Percentiles rank a stretch among this genome's conserved stretches.
Conservation (phyloP, 2,888 invertebrate genomes). For the Microctonus hyperodae region DNA sequence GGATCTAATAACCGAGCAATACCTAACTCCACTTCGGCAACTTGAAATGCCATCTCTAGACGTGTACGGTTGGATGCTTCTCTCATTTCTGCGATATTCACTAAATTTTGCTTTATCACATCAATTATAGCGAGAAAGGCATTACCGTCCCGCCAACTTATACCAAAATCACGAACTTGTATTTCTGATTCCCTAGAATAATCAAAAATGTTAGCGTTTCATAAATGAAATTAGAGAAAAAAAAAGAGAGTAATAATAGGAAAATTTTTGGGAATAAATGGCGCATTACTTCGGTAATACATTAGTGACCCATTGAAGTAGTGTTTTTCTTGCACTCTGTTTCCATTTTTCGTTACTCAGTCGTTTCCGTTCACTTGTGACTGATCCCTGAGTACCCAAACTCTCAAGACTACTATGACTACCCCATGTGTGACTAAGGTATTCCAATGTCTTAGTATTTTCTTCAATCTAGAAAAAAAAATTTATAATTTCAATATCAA, state of each 20-base stretch:
- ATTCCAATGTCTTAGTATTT: conserved; percentile 88
- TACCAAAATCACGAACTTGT: conserved; percentile 91
- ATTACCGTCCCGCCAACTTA: conserved; percentile 95
- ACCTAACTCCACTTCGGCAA: conserved; percentile 90
- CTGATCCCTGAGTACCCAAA: conserved; percentile 74
- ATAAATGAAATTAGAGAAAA: background rate
- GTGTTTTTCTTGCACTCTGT: conserved; percentile 88
- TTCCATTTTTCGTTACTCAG: conserved; percentile 76
- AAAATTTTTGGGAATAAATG: conserved; percentile 40
- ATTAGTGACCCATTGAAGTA: conserved; percentile 94
- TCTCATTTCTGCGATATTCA: conserved; percentile 85
- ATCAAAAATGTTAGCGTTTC: conserved; percentile 1
- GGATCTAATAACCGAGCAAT: conserved; percentile 92
- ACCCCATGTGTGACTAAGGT: conserved; percentile 82
- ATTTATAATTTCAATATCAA: background rate
- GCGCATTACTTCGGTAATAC: conserved; percentile 76
- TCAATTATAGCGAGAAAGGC: conserved; percentile 96
- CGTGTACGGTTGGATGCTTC: conserved; percentile 81
- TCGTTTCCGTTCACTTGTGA: conserved; percentile 65
- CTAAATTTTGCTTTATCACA: conserved; percentile 90
- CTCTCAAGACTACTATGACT: conserved; percentile 86
- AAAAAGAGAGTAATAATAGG: background rate
- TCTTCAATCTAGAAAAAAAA: conserved; percentile 83
- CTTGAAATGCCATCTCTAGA: conserved; percentile 90
- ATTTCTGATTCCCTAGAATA: conserved; percentile 79